phyloP scores from a whole-genome alignment of 2,797 vertebrate genomes.

The Hapalemur alaotrensis region DNA sequence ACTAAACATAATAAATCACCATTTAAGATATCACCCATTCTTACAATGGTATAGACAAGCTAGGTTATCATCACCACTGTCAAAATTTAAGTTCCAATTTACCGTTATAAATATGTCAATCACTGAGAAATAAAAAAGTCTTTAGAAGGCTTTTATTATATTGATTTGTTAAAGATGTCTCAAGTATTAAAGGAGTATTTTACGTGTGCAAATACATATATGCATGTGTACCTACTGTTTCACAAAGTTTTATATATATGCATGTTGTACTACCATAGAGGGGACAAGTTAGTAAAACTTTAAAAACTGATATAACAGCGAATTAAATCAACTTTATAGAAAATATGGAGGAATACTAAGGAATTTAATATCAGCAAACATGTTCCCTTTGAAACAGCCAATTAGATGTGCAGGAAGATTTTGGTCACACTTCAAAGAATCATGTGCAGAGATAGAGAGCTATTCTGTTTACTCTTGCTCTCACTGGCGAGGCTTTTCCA shows the following conservation, averaged over 20 bases:
- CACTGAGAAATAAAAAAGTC: neutral
- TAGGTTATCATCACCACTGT: neutral
- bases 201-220: neutral
- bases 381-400: conserved; percentile 82
- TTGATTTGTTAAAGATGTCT: conserved; percentile 2
- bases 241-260: neutral
- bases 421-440: conserved; percentile 84
- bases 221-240: neutral
- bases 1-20: neutral
- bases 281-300: neutral
- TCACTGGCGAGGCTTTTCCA: conserved; percentile 69
- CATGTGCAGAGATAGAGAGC: conserved; percentile 77
- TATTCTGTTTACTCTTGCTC: conserved; percentile 78
- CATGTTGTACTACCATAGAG: neutral
- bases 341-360: conserved; percentile 51
- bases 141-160: neutral
- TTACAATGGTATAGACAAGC: neutral
- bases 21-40: neutral
- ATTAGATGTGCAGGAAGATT: conserved; percentile 82
- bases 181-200: neutral
- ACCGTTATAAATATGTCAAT: neutral
- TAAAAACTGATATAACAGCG: neutral
- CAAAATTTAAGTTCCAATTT: neutral
- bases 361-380: conserved; percentile 79
- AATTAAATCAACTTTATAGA: conserved; percentile 67